Base-by-base conservation (phyloP, 2,888 invertebrate genomes). In the Linnaemya tessellans region DNA sequence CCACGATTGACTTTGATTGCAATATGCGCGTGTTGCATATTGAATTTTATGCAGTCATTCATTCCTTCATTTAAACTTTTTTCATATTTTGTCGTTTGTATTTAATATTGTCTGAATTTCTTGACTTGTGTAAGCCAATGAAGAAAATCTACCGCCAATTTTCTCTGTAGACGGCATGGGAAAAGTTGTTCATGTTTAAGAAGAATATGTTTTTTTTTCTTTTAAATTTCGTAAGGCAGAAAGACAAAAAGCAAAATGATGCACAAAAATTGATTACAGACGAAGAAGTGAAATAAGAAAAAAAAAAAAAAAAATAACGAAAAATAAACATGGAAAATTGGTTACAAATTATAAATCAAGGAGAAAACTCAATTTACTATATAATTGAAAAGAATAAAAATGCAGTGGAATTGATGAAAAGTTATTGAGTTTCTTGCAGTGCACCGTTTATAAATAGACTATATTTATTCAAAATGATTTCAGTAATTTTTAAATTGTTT, bases 11-110 rank as follows among this genome's bases (percentile, higher is more conserved):
- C 80, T 71, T 65, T 84, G 84, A 80, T 84, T 84, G 84, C 80
- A 84, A 77, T 77, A 84, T 77, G 75, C 84, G 58, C 71, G 75
- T 80, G 56, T 65, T 73, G 84, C 80, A 84, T 84, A 80, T 70
- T 71, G 65, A 84, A 71, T 60, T 51, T 41, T 22, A 43, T 62
- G 3, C 54, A 73, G 46, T 83, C 64, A 64, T 41, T 54, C 56
- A 46, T 20, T 30, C 54, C 30, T 54, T 73, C 46, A 38, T 58
- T 65, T 51, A 18, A 58, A 49, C 64, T 30, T 46, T 46, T 41
- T 70, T 79, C 25, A 38, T 64, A 54, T 25, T 43, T 43, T 70
- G 18, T 11, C 25, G 43, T 22, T 46, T 46, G 43, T 43, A 43
- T 60, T 70, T 25, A 41, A 46, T 65, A 49, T 68, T 67, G 60